These are phyloP conservation scores for Terrapene triunguis DNA, from an alignment of 2,113 vertebrate genomes.

Conservation along the genomic window DNA sequence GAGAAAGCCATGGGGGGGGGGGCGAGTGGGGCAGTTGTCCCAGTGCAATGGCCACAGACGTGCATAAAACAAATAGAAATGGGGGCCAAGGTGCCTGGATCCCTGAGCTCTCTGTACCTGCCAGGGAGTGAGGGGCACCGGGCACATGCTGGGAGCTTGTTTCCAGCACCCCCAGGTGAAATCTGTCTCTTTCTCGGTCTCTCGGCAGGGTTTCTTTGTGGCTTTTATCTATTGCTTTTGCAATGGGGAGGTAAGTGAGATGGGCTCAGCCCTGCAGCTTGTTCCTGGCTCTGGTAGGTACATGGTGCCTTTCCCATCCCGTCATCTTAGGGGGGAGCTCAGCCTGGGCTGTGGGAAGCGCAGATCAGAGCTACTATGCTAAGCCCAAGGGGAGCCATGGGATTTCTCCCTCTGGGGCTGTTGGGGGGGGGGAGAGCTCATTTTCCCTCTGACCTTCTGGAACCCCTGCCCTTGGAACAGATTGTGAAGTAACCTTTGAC, in stretches of 20 bases:
- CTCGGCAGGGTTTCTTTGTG: slow-evolving; percentile 93
- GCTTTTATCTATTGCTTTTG: slow-evolving; percentile 99
- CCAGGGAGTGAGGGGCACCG: not conserved
- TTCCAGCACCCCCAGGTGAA: not conserved
- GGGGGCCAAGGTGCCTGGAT: not conserved
- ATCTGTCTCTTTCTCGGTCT: slow-evolving; percentile 13
- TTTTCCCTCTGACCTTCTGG: not conserved
- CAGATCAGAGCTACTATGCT: not conserved
- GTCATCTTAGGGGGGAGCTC: not conserved
- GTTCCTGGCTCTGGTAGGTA: not conserved
- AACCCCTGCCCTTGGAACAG: not conserved
- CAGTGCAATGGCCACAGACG: not conserved
- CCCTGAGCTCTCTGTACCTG: not conserved
- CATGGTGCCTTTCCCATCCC: not conserved
- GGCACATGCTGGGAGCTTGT: not conserved
- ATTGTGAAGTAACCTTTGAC: not conserved
- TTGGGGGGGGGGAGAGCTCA: not conserved
- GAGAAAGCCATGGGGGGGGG: not conserved
- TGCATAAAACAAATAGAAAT: not conserved
- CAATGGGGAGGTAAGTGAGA: slow-evolving; percentile 92
- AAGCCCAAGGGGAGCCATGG: not conserved
- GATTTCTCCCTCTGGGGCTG: not conserved
- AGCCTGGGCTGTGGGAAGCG: not conserved
- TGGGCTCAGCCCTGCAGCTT: not conserved
- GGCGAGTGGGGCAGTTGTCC: not conserved